phyloP scores from a whole-genome alignment of 2,113 vertebrate genomes.

The Chionomys nivalis region DNA sequence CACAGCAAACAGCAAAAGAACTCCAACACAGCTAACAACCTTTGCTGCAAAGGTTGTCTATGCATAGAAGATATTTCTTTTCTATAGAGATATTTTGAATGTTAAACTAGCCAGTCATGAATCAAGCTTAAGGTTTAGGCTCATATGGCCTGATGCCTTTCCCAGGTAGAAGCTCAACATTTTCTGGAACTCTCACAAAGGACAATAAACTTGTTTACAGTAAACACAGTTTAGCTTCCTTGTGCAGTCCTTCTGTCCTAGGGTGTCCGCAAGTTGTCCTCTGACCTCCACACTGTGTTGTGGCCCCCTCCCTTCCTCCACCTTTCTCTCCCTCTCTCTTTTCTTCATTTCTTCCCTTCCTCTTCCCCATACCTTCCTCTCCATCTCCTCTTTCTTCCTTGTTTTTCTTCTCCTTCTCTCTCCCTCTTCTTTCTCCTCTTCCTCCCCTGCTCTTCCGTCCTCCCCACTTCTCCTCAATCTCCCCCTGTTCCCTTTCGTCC shows the following conservation, averaged over 20 bases:
- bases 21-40: not conserved
- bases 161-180: not conserved
- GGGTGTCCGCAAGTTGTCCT: not conserved
- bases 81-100: not conserved
- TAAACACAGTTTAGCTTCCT: not conserved
- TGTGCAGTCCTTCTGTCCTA: not conserved
- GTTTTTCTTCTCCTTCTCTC: too few species aligned
- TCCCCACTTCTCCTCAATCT: not conserved
- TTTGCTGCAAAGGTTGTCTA: not conserved
- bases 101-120: not conserved
- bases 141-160: not conserved
- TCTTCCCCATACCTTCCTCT: not conserved
- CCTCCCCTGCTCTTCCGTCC: not conserved
- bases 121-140: not conserved
- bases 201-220: not conserved
- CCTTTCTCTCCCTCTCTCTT: too few species aligned
- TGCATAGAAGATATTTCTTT: not conserved
- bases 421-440: not conserved
- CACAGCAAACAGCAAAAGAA: not conserved
- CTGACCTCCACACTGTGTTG: not conserved
- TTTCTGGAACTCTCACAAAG: not conserved
- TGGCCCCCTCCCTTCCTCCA: not conserved
- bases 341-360: too few species aligned
- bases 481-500: not conserved
- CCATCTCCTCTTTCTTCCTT: not conserved